phyloP scores from a whole-genome alignment of 1,140 invertebrate species.

The Aphis craccivora region DNA sequence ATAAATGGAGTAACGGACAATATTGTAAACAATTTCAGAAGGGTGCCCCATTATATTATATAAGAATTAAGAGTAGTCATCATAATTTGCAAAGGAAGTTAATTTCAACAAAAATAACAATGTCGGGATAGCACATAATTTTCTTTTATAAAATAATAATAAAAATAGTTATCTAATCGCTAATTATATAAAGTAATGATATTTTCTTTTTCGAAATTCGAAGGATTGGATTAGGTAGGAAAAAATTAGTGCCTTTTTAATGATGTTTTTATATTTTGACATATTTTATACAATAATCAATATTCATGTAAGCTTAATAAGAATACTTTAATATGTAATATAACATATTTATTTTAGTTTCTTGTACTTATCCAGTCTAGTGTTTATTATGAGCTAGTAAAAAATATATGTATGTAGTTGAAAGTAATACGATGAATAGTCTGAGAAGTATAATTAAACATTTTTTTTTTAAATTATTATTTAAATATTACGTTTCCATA shows the following conservation, averaged over 20 bases:
- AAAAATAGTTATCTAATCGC: too few species aligned
- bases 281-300: background rate
- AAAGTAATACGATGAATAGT: background rate
- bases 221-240: background rate
- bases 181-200: too few species aligned
- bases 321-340: background rate
- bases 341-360: background rate
- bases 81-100: background rate
- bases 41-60: background rate
- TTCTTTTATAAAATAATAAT: background rate
- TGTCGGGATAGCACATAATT: background rate
- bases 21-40: background rate
- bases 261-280: background rate
- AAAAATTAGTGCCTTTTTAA: background rate
- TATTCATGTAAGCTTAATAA: background rate
- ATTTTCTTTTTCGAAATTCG: background rate
- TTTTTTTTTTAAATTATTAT: background rate
- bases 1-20: background rate
- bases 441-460: background rate
- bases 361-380: background rate
- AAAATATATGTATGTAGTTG: background rate
- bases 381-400: background rate
- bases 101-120: background rate
- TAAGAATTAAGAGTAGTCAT: background rate
- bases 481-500: background rate